A percentile compares a stretch with the other conserved stretches of the same genome.
Conservation (phyloP, 2,888 invertebrate species). For the Nineta flava region DNA sequence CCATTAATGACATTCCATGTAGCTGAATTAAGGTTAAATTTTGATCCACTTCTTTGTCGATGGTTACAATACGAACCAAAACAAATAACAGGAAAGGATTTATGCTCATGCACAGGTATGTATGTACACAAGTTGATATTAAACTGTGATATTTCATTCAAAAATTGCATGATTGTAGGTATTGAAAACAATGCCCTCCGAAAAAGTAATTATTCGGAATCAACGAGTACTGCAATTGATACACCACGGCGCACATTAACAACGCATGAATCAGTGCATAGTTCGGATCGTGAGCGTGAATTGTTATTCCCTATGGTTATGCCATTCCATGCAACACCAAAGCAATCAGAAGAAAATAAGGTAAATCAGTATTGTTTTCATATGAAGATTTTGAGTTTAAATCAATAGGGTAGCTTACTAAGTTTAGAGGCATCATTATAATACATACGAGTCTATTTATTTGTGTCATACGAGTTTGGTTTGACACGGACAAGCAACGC, state of each 20-base stretch:
- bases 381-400: too few relatives aligned
- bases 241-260: conserved; percentile 29
- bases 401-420: too few relatives aligned
- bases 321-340: not conserved
- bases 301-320: not conserved
- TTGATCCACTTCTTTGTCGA: conserved; percentile 47
- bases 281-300: conserved; percentile 27
- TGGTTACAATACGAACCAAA: conserved; percentile 42
- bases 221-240: conserved; percentile 22
- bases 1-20: conserved; percentile 32
- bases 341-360: not conserved
- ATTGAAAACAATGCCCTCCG: too few relatives aligned
- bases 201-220: conserved; percentile 14
- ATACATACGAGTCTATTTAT: too few relatives aligned
- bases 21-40: conserved; percentile 32
- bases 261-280: conserved; percentile 32
- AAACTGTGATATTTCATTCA: too few relatives aligned
- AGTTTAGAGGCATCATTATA: too few relatives aligned
- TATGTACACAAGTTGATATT: too few relatives aligned
- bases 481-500: too few relatives aligned
- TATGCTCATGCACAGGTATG: not conserved
- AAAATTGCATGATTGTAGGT: too few relatives aligned
- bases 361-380: not conserved
- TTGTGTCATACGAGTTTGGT: too few relatives aligned
- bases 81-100: not conserved